Base-by-base conservation (phyloP, 1,140 invertebrate species). In the Pogonus chalceus region DNA sequence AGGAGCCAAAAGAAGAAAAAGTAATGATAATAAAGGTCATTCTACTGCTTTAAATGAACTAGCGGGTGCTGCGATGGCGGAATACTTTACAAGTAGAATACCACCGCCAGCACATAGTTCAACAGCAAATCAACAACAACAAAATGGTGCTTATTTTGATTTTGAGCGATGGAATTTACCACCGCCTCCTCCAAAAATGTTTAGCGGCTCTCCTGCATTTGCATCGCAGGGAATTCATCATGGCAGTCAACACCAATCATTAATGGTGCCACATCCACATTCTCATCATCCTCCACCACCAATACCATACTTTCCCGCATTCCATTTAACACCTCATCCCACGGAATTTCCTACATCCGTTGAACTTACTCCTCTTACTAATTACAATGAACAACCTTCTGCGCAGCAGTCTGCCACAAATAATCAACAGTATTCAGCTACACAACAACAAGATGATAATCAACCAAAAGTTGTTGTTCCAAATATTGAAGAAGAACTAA, bases 401-500 rank as follows among this genome's bases (percentile, higher is more conserved):
- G 37, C 51, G 58, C 49, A 49, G 54, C 16, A 55, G 51, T 1
- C 26, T 58, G 37, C 39, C 57, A 35, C 35, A 50, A 54, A 31
- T 39, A 22, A 60, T 35, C 60, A 54, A 37, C 47, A 49, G 47
- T 23, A 49, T 16, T 4, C 4, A 18, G 35, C 26, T 2, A 59
- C 60, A 26, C 60, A 61, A 24, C 60, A 59, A 62, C 74, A 72
- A 67, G 74, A 76, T 62, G 81, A 84, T 57, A 81, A 84, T 64
- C 79, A 82, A 68, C 83, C 84, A 55, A 85, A 88, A 76, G 85
- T 89, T 58, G 85, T 88, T 60, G 85, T 88, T 60, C 86, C 86
- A 56, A 87, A 88, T 75, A 88, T 90, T 69, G 86, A 88, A 69
- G 85, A 90, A 72, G 87, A 90, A 73, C 72, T 89, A 64, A 83